Conservation (phyloP, 2,888 invertebrate genomes). For the Mongoloraphidia duomilia region DNA sequence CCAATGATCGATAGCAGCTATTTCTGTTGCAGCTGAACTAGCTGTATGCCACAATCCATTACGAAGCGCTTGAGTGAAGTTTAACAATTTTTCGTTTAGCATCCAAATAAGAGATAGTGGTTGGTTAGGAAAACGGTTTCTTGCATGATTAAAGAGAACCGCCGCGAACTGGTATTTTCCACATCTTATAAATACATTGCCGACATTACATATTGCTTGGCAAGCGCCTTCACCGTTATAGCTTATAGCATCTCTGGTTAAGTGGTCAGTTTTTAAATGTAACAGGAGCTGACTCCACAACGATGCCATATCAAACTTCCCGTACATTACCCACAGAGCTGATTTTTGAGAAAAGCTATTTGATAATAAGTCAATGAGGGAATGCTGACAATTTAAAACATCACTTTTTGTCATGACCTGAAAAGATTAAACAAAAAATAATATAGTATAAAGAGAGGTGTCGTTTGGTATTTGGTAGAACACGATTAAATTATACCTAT, state of each 20-base stretch:
- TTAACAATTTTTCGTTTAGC: constrained; percentile 44
- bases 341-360: constrained; percentile 70
- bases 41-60: constrained; percentile 55
- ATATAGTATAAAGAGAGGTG: too few relatives aligned
- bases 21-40: constrained; percentile 48
- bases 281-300: constrained; percentile 67
- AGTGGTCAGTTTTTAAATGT: constrained; percentile 55
- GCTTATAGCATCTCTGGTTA: constrained; percentile 16
- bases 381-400: constrained; percentile 71
- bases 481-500: too few relatives aligned
- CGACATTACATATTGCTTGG: constrained; percentile 53
- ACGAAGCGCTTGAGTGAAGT: constrained; percentile 33
- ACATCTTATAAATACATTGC: constrained; percentile 36
- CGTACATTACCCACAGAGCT: constrained; percentile 78
- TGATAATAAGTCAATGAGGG: constrained; percentile 65
- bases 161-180: constrained; percentile 40
- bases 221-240: constrained; percentile 55
- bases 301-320: constrained; percentile 72
- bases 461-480: too few relatives aligned
- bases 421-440: constrained; percentile 25
- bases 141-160: constrained; percentile 44
- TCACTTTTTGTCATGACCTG: constrained; percentile 74
- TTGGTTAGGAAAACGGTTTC: constrained; percentile 47
- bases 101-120: constrained; percentile 51
- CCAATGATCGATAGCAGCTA: constrained; percentile 50